Conservation (phyloP, 2,113 vertebrate species). For the Syngnathus scovelli region DNA sequence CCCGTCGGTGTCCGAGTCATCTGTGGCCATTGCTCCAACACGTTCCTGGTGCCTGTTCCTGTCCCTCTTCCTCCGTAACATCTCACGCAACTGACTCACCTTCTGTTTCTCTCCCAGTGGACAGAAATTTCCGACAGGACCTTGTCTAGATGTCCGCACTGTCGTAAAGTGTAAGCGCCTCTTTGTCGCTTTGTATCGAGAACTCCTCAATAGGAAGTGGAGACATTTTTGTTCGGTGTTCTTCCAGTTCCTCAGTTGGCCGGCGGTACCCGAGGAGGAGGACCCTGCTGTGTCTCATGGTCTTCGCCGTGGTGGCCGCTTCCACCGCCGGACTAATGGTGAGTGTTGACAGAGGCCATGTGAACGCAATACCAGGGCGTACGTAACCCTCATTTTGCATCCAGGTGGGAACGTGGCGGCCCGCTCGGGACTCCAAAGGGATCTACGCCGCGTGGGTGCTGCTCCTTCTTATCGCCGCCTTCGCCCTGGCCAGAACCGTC, state of each 20-base stretch:
- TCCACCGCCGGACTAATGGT: constrained; percentile 78
- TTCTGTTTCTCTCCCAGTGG: constrained; percentile 68
- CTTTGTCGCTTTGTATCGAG: not conserved
- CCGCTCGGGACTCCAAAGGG: constrained; percentile 27
- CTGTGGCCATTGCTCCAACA: constrained; percentile 67
- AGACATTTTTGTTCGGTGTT: not conserved
- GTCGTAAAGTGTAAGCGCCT: constrained; percentile 78
- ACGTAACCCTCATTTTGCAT: not conserved
- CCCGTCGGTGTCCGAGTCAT: constrained; percentile 61
- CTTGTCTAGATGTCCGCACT: constrained; percentile 83
- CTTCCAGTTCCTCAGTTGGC: constrained; percentile 81
- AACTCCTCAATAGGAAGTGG: not conserved
- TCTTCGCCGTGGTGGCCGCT: constrained; percentile 69
- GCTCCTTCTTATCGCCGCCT: constrained; percentile 41
- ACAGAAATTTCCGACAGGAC: constrained; percentile 82
- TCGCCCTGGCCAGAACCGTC: constrained; percentile 48
- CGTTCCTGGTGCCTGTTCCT: constrained; percentile 59
- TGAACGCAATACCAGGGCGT: not conserved
- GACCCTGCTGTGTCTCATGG: constrained; percentile 77
- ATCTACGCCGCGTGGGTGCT: constrained; percentile 64
- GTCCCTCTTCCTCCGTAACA: not conserved
- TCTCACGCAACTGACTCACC: not conserved
- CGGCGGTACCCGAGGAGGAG: constrained; percentile 77
- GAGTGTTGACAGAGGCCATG: constrained; percentile 35
- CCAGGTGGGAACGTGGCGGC: constrained; percentile 58